phyloP scores from a whole-genome alignment of 2,888 invertebrate genomes.

The Euclidia mi region DNA sequence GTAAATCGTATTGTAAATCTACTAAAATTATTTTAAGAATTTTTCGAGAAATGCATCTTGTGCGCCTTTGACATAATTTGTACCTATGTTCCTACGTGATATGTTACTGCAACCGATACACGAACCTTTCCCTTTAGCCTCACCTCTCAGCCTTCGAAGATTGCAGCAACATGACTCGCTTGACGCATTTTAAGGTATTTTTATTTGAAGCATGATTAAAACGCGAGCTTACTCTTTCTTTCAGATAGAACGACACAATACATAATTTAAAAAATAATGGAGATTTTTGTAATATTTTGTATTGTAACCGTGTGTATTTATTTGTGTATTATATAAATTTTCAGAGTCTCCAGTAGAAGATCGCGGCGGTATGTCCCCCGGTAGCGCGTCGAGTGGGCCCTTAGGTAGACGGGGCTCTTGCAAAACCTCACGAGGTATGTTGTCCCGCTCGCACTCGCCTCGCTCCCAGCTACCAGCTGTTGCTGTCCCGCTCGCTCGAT shows the following conservation, averaged over 20 bases:
- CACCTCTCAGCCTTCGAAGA: too few relatives aligned
- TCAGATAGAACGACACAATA: too few relatives aligned
- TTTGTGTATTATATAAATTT: too few relatives aligned
- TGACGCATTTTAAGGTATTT: slow-evolving; percentile 9
- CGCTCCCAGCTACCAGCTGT: slow-evolving; percentile 27
- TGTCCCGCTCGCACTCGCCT: slow-evolving; percentile 36
- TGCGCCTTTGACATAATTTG: too few relatives aligned
- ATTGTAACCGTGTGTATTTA: too few relatives aligned
- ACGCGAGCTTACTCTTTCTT: background rate
- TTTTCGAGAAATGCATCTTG: background rate
- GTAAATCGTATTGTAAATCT: too few relatives aligned
- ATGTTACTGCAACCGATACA: slow-evolving; percentile 3
- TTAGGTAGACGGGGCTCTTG: slow-evolving; percentile 96
- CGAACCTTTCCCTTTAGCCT: too few relatives aligned
- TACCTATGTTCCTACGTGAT: background rate
- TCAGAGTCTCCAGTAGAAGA: slow-evolving; percentile 93
- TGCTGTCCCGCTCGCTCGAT: slow-evolving; percentile 52
- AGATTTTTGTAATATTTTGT: too few relatives aligned
- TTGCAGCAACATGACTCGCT: slow-evolving; percentile 11
- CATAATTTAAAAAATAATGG: too few relatives aligned
- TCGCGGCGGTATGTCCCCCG: slow-evolving; percentile 93
- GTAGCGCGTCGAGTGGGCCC: slow-evolving; percentile 91
- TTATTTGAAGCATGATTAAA: slow-evolving; percentile 4
- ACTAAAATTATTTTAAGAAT: too few relatives aligned
- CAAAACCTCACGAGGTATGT: slow-evolving; percentile 96